These are phyloP conservation scores for Neelides folsomi DNA, from an alignment of 2,888 invertebrate species.

Conservation along the genomic window DNA sequence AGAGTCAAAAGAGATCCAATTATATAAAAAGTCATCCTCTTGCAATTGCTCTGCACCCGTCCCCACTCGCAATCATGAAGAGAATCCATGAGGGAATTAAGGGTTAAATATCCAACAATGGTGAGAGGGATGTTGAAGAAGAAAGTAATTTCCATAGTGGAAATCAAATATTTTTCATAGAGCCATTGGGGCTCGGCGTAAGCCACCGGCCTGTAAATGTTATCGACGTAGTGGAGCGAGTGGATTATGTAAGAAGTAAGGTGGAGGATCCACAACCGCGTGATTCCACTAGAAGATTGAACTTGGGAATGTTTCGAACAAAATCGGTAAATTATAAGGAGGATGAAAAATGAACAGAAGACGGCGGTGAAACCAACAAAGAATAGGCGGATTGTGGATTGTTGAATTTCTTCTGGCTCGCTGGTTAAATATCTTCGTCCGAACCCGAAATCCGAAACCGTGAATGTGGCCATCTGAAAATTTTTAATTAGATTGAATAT, in stretches of 20 bases:
- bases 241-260: slow-evolving; percentile 14
- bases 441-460: no score
- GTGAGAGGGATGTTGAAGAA: slow-evolving; percentile 20
- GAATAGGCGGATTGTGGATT: slow-evolving; percentile 1
- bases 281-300: background rate
- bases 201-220: slow-evolving; percentile 21
- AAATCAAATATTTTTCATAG: slow-evolving; percentile 14
- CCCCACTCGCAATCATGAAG: slow-evolving; percentile 8
- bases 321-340: slow-evolving; percentile 10
- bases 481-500: no score
- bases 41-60: slow-evolving; percentile 6
- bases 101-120: slow-evolving; percentile 8
- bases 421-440: no score
- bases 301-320: background rate
- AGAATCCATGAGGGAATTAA: slow-evolving; percentile 8
- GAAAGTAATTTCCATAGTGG: slow-evolving; percentile 24
- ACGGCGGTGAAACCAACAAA: slow-evolving; percentile 12
- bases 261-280: slow-evolving; percentile 4
- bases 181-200: slow-evolving; percentile 22
- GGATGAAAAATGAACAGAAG: slow-evolving; percentile 7
- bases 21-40: slow-evolving; percentile 13
- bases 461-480: no score
- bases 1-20: slow-evolving; percentile 19
- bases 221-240: slow-evolving; percentile 17
- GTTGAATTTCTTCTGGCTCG: no score